Conservation (phyloP, 2,113 vertebrate species). For the Ochotona princeps region DNA sequence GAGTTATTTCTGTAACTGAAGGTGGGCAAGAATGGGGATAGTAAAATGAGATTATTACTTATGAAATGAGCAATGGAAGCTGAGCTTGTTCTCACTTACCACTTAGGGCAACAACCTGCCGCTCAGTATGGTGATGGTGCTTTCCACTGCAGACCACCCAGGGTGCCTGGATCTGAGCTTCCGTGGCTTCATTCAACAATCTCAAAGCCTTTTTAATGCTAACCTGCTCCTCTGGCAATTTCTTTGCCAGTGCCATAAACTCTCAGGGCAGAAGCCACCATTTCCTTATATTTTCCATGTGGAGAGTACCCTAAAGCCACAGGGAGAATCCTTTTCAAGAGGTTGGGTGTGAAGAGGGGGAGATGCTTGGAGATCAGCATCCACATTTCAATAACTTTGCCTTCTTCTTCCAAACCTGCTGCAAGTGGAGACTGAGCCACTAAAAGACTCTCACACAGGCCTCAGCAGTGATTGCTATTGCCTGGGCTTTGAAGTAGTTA, state of each 20-base stretch:
- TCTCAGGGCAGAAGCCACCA: slow-evolving; percentile 16
- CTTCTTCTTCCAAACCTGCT: slow-evolving; percentile 40
- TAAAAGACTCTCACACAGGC: not conserved
- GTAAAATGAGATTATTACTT: slow-evolving; percentile 80
- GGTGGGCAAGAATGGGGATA: slow-evolving; percentile 81
- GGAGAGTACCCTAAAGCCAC: not conserved
- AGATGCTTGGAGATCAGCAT: not conserved
- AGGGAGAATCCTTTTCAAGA: slow-evolving; percentile 28
- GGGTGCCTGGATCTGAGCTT: not conserved
- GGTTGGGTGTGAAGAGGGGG: not conserved
- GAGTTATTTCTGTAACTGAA: slow-evolving; percentile 79
- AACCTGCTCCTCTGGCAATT: not conserved
- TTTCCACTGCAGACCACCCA: slow-evolving; percentile 47
- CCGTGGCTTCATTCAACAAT: not conserved
- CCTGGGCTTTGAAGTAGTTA: slow-evolving; percentile 4
- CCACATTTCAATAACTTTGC: not conserved
- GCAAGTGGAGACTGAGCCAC: not conserved
- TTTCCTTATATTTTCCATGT: slow-evolving; percentile 25
- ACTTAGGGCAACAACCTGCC: slow-evolving; percentile 37
- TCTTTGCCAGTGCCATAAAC: slow-evolving; percentile 7
- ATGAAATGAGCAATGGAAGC: slow-evolving; percentile 72
- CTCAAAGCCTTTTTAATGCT: not conserved
- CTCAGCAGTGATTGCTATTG: not conserved
- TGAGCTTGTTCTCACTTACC: slow-evolving; percentile 56
- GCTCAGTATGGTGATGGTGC: not conserved